Percentiles rank a stretch among this genome's conserved stretches.
These are phyloP conservation scores for Cinclus mexicanus DNA, from an alignment of 2,113 vertebrate genomes.

Conservation along the genomic window DNA sequence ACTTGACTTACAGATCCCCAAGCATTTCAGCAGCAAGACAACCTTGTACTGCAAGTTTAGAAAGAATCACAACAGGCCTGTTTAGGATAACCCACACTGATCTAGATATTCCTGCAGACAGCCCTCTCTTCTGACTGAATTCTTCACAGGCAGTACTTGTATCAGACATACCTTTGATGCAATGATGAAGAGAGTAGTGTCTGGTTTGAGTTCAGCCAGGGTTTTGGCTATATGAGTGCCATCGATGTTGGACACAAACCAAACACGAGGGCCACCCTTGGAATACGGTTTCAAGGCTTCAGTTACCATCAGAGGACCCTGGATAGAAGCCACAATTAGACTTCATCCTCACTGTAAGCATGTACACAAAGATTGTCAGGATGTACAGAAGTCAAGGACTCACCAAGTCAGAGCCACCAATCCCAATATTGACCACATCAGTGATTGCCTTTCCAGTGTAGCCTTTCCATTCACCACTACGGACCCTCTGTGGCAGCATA, in stretches of 20 bases:
- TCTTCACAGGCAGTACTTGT: background rate
- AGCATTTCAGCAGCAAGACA: background rate
- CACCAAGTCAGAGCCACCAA: slow-evolving; percentile 96
- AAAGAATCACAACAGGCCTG: background rate
- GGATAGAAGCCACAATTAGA: background rate
- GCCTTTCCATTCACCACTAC: slow-evolving; percentile 94
- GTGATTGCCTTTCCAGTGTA: slow-evolving; percentile 91
- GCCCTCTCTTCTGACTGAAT: background rate
- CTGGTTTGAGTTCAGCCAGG: slow-evolving; percentile 85
- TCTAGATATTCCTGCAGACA: background rate
- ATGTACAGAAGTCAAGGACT: background rate
- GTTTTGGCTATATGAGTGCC: slow-evolving; percentile 97
- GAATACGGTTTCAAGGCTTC: slow-evolving; percentile 94
- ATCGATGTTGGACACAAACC: slow-evolving; percentile 98
- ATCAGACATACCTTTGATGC: slow-evolving; percentile 88
- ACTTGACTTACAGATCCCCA: background rate
- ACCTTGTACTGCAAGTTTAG: background rate
- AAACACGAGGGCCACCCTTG: slow-evolving; percentile 87
- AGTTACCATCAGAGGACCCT: slow-evolving; percentile 98
- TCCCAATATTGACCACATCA: slow-evolving; percentile 93
- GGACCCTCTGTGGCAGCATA: slow-evolving; percentile 86
- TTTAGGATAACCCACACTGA: background rate
- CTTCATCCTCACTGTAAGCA: background rate
- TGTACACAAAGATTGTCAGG: background rate
- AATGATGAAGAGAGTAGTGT: slow-evolving; percentile 91